Evolutionary conservation across 2,797 vertebrate genomes (phyloP).

Genomic region (Rhabdophis nuchalis): DNA sequence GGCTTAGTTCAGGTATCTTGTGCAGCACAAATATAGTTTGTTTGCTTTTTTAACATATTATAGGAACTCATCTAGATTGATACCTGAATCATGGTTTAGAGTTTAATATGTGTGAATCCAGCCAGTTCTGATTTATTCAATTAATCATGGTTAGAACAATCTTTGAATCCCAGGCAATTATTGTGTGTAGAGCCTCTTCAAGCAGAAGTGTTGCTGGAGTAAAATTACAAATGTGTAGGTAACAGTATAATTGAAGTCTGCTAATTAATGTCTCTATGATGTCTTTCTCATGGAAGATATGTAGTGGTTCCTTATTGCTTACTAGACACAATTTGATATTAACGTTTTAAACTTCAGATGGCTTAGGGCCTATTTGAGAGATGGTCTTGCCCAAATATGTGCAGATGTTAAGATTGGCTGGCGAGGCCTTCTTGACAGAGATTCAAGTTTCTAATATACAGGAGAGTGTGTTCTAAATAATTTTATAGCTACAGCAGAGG

Average conservation of each 20-base stretch:
- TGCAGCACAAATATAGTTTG: background rate
- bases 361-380: background rate
- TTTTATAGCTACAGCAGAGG: background rate
- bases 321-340: background rate
- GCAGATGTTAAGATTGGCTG: background rate
- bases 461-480: background rate
- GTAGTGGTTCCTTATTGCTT: background rate
- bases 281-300: background rate
- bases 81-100: background rate
- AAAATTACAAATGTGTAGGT: background rate
- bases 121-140: background rate
- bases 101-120: background rate
- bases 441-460: background rate
- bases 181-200: background rate
- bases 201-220: background rate
- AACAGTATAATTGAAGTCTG: background rate
- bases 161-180: background rate
- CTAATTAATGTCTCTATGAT: background rate
- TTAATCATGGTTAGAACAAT: background rate
- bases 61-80: background rate
- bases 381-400: background rate
- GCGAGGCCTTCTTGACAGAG: background rate
- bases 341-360: background rate
- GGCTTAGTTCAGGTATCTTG: background rate
- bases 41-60: background rate